Conservation (phyloP, 2,113 vertebrate species). For the Melanostigma gelatinosum region DNA sequence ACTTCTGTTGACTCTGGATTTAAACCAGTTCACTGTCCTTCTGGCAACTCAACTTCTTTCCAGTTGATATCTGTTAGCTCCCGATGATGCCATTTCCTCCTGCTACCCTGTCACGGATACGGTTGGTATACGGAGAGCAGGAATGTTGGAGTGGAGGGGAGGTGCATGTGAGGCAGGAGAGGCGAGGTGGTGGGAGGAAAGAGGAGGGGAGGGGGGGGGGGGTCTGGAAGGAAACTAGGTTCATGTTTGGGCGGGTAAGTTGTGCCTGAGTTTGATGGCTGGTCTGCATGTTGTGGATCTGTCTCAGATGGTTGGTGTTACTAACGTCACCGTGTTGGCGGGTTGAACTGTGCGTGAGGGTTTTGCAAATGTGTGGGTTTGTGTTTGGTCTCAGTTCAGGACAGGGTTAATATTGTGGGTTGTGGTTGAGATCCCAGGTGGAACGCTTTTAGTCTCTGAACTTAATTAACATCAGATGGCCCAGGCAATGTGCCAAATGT, state of each 20-base stretch:
- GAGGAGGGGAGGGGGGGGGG: neutral
- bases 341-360: conserved; percentile 18
- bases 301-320: conserved; percentile 10
- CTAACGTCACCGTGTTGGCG: conserved; percentile 8
- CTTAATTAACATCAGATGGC: conserved; percentile 77
- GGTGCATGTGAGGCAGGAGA: no score
- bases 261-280: conserved; percentile 4
- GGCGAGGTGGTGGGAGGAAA: neutral
- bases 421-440: conserved; percentile 68
- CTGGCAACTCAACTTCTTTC: neutral
- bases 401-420: conserved; percentile 72
- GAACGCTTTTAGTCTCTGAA: conserved; percentile 73
- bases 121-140: conserved; percentile 11
- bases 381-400: conserved; percentile 45
- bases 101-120: conserved; percentile 18
- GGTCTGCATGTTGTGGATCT: neutral
- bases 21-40: neutral
- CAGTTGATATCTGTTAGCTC: conserved; percentile 41
- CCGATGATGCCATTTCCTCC: conserved; percentile 36
- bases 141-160: conserved; percentile 15
- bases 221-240: conserved; percentile 19
- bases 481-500: conserved; percentile 64
- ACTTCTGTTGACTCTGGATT: neutral
- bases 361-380: neutral
- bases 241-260: conserved; percentile 29